Evolutionary conservation across 2,113 vertebrate species (phyloP).

Genomic region (Pseudolaguvia tuberculata): DNA sequence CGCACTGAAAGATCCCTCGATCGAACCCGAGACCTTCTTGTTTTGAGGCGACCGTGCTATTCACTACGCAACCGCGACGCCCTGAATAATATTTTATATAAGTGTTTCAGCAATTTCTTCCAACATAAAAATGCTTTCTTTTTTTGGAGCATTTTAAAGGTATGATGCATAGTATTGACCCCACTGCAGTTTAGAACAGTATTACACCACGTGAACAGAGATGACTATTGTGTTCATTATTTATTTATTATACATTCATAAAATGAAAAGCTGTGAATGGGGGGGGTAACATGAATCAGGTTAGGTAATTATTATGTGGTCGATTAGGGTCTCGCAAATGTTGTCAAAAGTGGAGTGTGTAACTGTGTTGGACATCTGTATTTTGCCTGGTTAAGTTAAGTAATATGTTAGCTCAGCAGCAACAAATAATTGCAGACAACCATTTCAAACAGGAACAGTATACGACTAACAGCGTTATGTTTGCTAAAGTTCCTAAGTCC

Average conservation of each 20-base stretch:
- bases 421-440: background rate
- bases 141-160: too few species aligned
- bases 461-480: too few species aligned
- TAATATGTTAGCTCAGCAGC: slow-evolving; percentile 1
- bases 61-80: too few species aligned
- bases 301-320: background rate
- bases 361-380: background rate
- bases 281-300: background rate
- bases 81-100: too few species aligned
- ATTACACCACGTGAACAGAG: background rate
- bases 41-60: too few species aligned
- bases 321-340: background rate
- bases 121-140: too few species aligned
- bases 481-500: background rate
- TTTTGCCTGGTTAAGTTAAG: background rate
- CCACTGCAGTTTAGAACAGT: background rate
- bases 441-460: background rate
- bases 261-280: too few species aligned
- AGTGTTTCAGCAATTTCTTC: too few species aligned
- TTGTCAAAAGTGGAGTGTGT: background rate
- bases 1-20: too few species aligned
- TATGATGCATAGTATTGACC: too few species aligned
- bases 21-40: too few species aligned
- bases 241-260: too few species aligned
- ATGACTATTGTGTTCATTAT: background rate